Evolutionary conservation across 2,888 invertebrate genomes (phyloP).

Genomic region (Drosophila testacea): DNA sequence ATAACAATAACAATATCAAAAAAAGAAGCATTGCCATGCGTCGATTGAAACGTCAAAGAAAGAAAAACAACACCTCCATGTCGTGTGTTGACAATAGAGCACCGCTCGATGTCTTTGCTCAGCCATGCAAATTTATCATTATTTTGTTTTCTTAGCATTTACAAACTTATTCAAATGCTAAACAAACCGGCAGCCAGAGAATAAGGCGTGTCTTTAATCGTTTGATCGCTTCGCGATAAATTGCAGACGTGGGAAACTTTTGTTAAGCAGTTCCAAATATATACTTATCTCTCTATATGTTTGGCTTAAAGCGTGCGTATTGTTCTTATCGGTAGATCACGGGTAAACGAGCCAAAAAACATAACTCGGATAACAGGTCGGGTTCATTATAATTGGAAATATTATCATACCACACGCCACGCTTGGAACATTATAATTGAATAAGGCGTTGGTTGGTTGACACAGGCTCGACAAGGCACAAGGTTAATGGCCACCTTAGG

Average conservation of each 20-base stretch:
- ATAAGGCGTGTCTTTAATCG: slow-evolving; percentile 61
- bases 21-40: slow-evolving; percentile 23
- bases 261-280: slow-evolving; percentile 18
- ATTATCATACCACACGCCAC: slow-evolving; percentile 37
- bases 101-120: slow-evolving; percentile 46
- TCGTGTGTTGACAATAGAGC: slow-evolving; percentile 43
- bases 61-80: slow-evolving; percentile 32
- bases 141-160: slow-evolving; percentile 45
- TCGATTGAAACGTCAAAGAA: slow-evolving; percentile 54
- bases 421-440: slow-evolving; percentile 28
- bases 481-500: slow-evolving; percentile 34
- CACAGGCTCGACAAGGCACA: slow-evolving; percentile 5
- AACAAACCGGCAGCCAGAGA: slow-evolving; percentile 55
- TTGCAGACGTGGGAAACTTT: slow-evolving; percentile 51
- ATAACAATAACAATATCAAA: slow-evolving; percentile 7
- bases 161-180: slow-evolving; percentile 73
- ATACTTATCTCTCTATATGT: not conserved
- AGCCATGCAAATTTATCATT: slow-evolving; percentile 50
- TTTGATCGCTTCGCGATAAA: slow-evolving; percentile 28
- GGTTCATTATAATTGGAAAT: slow-evolving; percentile 36
- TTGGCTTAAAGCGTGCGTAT: slow-evolving; percentile 18
- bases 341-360: slow-evolving; percentile 28
- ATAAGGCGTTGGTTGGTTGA: slow-evolving; percentile 29
- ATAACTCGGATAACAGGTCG: slow-evolving; percentile 53
- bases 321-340: slow-evolving; percentile 49